Percentiles rank a stretch among this genome's conserved stretches.
Conservation (phyloP, 2,797 vertebrate genomes). For the Rachycentron canadum region DNA sequence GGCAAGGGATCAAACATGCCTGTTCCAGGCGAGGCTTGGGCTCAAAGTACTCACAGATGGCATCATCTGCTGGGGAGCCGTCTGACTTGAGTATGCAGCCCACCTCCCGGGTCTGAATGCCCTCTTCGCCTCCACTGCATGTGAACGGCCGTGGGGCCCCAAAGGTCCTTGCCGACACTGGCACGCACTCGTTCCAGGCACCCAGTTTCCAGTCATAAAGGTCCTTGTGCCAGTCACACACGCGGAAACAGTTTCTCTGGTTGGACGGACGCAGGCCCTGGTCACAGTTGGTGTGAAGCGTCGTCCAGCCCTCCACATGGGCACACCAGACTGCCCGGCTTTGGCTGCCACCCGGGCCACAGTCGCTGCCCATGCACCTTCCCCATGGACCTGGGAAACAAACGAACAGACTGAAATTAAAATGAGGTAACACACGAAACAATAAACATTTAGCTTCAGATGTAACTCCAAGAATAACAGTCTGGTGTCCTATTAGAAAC, state of each 20-base stretch:
- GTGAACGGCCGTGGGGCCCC: slow-evolving; percentile 78
- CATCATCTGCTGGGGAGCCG: slow-evolving; percentile 87
- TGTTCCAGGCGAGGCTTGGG: slow-evolving; percentile 95
- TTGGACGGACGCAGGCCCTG: slow-evolving; percentile 90
- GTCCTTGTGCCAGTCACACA: slow-evolving; percentile 98
- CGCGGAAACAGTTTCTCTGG: slow-evolving; percentile 95
- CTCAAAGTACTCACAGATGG: slow-evolving; percentile 98
- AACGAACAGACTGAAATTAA: slow-evolving; percentile 35
- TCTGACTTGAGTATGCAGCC: slow-evolving; percentile 90
- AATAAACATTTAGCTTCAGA: slow-evolving; percentile 18
- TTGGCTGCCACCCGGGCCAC: slow-evolving; percentile 95
- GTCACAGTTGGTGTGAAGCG: slow-evolving; percentile 94
- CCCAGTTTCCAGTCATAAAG: slow-evolving; percentile 95
- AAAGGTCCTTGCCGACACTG: slow-evolving; percentile 87
- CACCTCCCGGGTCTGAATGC: slow-evolving; percentile 94
- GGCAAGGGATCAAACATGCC: slow-evolving; percentile 96
- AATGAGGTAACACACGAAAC: slow-evolving; percentile 10
- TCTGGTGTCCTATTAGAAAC: neutral
- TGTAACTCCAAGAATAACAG: neutral
- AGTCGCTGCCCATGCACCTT: slow-evolving; percentile 98
- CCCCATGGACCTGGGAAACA: slow-evolving; percentile 93
- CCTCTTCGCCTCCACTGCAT: slow-evolving; percentile 92
- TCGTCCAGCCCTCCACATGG: slow-evolving; percentile 97
- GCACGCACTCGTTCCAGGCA: slow-evolving; percentile 91
- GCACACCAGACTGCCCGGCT: slow-evolving; percentile 97